Percentiles rank a stretch among this genome's conserved stretches.
Evolutionary conservation across 1,140 invertebrate species (phyloP).

Genomic region (Riptortus pedestris): DNA sequence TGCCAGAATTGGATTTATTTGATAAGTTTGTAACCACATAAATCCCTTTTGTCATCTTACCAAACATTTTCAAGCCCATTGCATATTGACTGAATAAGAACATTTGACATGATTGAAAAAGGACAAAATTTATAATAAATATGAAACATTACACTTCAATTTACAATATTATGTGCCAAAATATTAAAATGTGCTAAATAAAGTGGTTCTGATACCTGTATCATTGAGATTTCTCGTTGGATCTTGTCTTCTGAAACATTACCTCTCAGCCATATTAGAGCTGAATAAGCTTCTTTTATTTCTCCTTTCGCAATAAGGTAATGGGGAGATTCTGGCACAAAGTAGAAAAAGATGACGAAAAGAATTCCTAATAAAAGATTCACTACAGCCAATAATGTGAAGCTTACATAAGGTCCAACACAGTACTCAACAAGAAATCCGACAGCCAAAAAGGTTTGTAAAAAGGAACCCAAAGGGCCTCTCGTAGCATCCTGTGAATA

Average conservation of each 20-base stretch:
- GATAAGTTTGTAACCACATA: no score
- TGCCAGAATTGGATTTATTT: no score
- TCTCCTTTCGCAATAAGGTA: conserved; percentile 23
- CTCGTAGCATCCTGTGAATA: conserved; percentile 11
- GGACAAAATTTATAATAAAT: no score
- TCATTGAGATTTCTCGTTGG: not conserved
- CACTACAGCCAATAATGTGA: not conserved
- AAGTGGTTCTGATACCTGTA: no score
- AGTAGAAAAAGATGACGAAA: conserved; percentile 4
- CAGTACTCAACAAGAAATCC: conserved; percentile 10
- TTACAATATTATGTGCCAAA: no score
- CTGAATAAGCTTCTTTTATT: conserved; percentile 39
- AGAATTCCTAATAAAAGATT: not conserved
- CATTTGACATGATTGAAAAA: no score
- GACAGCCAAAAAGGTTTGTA: conserved; percentile 9
- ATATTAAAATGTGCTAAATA: no score
- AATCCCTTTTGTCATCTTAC: no score
- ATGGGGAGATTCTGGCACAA: conserved; percentile 28
- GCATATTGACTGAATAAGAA: no score
- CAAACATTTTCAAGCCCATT: no score
- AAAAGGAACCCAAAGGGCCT: conserved; percentile 8
- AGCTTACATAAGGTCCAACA: conserved; percentile 19
- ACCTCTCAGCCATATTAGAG: conserved; percentile 7
- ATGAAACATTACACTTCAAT: no score
- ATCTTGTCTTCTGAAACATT: not conserved